phyloP scores from a whole-genome alignment of 2,797 vertebrate species.

The Betta splendens region DNA sequence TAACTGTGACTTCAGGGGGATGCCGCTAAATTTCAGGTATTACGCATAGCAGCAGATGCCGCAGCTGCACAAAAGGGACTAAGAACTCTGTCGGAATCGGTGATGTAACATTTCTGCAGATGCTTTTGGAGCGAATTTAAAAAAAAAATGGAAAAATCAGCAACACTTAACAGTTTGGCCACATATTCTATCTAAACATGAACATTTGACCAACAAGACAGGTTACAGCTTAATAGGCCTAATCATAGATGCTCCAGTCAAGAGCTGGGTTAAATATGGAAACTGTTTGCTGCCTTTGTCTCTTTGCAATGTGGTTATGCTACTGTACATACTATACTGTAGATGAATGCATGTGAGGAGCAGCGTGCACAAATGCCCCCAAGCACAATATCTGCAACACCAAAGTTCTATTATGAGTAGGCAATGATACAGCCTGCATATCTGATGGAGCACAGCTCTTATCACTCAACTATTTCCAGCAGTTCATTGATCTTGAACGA shows the following conservation, averaged over 20 bases:
- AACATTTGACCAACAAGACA: conserved; percentile 17
- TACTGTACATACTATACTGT: conserved; percentile 3
- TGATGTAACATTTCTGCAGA: conserved; percentile 6
- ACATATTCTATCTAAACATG: conserved; percentile 21
- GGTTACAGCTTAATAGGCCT: no score
- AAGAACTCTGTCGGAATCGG: not conserved
- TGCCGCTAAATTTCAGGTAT: conserved; percentile 16
- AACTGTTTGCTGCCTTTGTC: conserved; percentile 15
- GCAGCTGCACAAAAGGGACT: not conserved
- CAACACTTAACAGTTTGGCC: conserved; percentile 3
- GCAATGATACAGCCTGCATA: not conserved
- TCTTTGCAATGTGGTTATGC: conserved; percentile 3
- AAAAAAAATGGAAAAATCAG: not conserved
- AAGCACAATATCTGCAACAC: not conserved
- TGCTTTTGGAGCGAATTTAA: not conserved
- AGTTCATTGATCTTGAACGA: conserved; percentile 25
- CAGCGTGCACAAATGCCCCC: conserved; percentile 1
- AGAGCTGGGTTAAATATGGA: no score
- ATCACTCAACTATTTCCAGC: conserved; percentile 20
- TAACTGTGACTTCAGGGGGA: conserved; percentile 34
- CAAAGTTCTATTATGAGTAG: not conserved
- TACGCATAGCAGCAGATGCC: conserved; percentile 25
- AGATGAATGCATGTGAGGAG: not conserved
- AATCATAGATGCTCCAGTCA: no score
- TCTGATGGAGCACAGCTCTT: conserved; percentile 8